Percentiles rank a stretch among this genome's conserved stretches.
Evolutionary conservation across 1,140 invertebrate species (phyloP).

Genomic region (Drosophila leontia): DNA sequence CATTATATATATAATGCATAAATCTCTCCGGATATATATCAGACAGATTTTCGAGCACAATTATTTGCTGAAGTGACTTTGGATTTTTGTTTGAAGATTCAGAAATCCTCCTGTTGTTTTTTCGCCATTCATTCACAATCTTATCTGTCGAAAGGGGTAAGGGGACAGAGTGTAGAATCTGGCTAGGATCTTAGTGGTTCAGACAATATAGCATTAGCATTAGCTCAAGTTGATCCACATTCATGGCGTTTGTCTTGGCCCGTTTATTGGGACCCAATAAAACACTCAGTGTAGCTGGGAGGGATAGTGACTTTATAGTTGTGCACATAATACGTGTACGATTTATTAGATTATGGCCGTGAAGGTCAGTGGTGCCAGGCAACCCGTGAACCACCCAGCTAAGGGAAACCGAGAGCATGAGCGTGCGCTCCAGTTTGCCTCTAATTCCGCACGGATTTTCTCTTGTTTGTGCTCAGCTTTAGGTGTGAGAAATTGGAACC

Average conservation of each 20-base stretch:
- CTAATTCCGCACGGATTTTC: constrained; percentile 51
- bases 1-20: constrained; percentile 35
- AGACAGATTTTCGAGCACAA: constrained; percentile 33
- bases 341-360: constrained; percentile 81
- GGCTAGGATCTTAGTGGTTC: constrained; percentile 32
- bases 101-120: constrained; percentile 8
- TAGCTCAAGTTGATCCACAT: constrained; percentile 55
- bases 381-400: constrained; percentile 23
- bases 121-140: constrained; percentile 44
- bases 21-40: constrained; percentile 45
- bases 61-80: constrained; percentile 61
- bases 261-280: constrained; percentile 57
- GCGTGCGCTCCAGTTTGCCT: constrained; percentile 49
- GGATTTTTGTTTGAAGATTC: constrained; percentile 4
- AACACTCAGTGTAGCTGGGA: constrained; percentile 62
- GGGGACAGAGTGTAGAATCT: constrained; percentile 1
- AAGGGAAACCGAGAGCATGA: constrained; percentile 3
- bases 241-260: constrained; percentile 54
- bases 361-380: constrained; percentile 66
- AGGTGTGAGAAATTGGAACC: constrained; percentile 75
- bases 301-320: constrained; percentile 69
- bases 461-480: constrained; percentile 33
- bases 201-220: constrained; percentile 43
- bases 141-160: constrained; percentile 4
- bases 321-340: constrained; percentile 69